phyloP scores from a whole-genome alignment of 2,113 vertebrate genomes.

The Scophthalmus maximus region DNA sequence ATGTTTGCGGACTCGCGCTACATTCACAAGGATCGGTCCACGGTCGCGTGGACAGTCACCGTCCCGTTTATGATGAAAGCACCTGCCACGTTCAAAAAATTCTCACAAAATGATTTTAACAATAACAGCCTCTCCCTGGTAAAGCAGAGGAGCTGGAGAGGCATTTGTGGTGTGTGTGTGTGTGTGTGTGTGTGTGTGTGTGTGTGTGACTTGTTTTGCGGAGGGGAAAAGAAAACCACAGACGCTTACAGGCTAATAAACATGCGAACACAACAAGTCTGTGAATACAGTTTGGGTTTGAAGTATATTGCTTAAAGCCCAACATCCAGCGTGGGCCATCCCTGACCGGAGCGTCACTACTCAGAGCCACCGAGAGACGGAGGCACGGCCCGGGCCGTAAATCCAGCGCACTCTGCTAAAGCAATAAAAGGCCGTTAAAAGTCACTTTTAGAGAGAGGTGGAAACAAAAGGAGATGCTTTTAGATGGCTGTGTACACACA shows the following conservation, averaged over 20 bases:
- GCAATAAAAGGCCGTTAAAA: slow-evolving; percentile 76
- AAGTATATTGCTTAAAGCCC: slow-evolving; percentile 54
- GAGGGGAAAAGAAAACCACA: slow-evolving; percentile 21
- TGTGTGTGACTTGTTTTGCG: slow-evolving; percentile 61
- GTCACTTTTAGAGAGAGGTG: slow-evolving; percentile 60
- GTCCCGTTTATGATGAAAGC: background rate
- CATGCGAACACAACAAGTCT: slow-evolving; percentile 48
- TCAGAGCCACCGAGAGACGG: slow-evolving; percentile 48
- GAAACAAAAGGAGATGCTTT: slow-evolving; percentile 60
- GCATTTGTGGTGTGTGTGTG: too few relatives aligned
- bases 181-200: too few relatives aligned
- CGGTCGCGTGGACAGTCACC: background rate
- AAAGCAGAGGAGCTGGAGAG: background rate
- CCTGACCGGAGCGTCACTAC: slow-evolving; percentile 46
- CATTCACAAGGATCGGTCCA: too few relatives aligned
- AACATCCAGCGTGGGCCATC: slow-evolving; percentile 38
- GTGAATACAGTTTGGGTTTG: slow-evolving; percentile 22
- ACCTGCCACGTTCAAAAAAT: slow-evolving; percentile 21
- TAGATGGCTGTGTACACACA: slow-evolving; percentile 43
- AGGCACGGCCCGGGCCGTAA: slow-evolving; percentile 61
- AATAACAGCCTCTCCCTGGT: slow-evolving; percentile 30
- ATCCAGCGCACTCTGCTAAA: slow-evolving; percentile 75
- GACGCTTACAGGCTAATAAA: slow-evolving; percentile 70
- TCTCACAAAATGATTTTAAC: slow-evolving; percentile 27
- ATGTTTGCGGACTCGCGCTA: background rate